Percentiles rank a stretch among this genome's conserved stretches.
Conservation (phyloP, 2,797 vertebrate genomes). For the Nyctalus aviator region DNA sequence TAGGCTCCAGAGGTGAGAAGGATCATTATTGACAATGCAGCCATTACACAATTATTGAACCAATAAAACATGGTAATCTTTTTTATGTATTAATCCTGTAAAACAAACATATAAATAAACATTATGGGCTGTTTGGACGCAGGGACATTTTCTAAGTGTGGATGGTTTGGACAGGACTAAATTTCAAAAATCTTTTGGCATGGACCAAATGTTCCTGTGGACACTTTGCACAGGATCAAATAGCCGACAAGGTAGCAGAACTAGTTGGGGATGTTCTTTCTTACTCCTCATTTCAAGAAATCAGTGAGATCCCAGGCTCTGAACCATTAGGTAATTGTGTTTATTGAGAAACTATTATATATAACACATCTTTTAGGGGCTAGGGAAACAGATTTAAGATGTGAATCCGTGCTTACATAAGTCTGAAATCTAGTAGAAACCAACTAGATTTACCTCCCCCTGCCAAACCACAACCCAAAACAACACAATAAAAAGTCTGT, state of each 20-base stretch:
- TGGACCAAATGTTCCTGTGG: background rate
- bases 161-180: background rate
- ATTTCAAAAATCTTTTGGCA: background rate
- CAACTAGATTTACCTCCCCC: background rate
- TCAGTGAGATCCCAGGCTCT: background rate
- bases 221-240: background rate
- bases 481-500: background rate
- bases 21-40: background rate
- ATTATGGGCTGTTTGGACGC: background rate
- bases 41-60: background rate
- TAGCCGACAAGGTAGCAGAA: background rate
- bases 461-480: background rate
- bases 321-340: background rate
- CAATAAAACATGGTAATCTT: background rate
- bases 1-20: background rate
- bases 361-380: background rate
- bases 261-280: background rate
- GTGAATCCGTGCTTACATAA: background rate
- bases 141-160: background rate
- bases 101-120: background rate
- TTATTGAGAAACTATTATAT: background rate
- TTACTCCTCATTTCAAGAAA: background rate
- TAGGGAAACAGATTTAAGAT: background rate
- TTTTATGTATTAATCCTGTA: background rate
- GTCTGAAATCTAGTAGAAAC: background rate